A percentile compares a stretch with the other conserved stretches of the same genome.
Conservation (phyloP, 2,113 vertebrate genomes). For the Petaurus breviceps region DNA sequence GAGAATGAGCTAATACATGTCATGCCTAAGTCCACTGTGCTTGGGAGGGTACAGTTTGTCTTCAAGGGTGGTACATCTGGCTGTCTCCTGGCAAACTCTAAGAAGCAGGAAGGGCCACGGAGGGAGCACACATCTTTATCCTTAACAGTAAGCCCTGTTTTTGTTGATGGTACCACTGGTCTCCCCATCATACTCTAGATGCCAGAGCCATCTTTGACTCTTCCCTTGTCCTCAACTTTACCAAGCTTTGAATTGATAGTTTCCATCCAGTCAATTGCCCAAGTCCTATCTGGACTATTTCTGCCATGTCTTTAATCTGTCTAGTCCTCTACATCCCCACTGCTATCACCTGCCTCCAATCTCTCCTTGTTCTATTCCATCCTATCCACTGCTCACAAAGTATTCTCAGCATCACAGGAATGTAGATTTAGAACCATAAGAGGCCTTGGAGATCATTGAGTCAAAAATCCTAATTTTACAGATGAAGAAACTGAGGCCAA, state of each 20-base stretch:
- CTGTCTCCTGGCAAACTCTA: background rate
- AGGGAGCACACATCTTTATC: background rate
- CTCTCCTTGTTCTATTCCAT: background rate
- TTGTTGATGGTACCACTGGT: background rate
- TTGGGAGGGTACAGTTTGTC: background rate
- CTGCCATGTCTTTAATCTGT: background rate
- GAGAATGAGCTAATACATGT: background rate
- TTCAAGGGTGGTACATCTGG: background rate
- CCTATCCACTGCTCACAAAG: background rate
- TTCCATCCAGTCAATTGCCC: background rate
- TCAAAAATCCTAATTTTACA: background rate
- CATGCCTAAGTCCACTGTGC: background rate
- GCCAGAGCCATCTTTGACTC: background rate
- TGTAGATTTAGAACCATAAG: background rate
- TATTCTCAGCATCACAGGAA: background rate
- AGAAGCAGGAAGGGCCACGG: background rate
- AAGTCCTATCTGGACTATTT: background rate
- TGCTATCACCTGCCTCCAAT: background rate
- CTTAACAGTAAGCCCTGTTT: background rate
- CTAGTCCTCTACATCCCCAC: background rate
- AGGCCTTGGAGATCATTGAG: background rate
- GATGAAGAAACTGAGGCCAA: background rate
- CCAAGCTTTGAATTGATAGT: background rate
- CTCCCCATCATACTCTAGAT: background rate
- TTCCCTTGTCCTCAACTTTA: background rate